Evolutionary conservation across 2,888 invertebrate species (phyloP).

Genomic region (Polymixis lichenea): DNA sequence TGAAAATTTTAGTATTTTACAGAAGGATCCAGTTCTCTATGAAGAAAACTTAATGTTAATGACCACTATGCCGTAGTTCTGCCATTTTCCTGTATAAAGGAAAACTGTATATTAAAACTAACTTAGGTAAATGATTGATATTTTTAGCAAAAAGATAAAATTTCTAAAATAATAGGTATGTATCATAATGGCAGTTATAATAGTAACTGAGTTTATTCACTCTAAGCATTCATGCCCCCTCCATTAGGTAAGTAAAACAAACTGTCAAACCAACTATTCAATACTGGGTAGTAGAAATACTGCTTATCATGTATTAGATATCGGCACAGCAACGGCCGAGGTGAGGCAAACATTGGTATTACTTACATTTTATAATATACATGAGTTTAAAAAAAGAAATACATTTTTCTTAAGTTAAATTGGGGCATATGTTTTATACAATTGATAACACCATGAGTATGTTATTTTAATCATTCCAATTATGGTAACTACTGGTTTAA

Average conservation of each 20-base stretch:
- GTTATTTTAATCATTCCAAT: background rate
- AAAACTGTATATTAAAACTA: slow-evolving; percentile 27
- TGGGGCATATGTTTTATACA: slow-evolving; percentile 5
- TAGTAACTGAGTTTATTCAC: background rate
- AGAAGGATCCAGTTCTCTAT: background rate
- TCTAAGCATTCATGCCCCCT: background rate
- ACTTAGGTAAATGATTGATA: background rate
- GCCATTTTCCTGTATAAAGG: slow-evolving; percentile 4
- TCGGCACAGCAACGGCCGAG: background rate
- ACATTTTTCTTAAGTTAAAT: background rate
- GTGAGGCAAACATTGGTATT: slow-evolving; percentile 8
- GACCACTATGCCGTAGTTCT: background rate
- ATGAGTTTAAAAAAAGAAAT: background rate
- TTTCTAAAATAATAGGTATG: background rate
- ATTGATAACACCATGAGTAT: background rate
- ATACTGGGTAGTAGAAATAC: slow-evolving; percentile 49
- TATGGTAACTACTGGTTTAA: slow-evolving; percentile 14
- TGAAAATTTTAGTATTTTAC: slow-evolving; percentile 11
- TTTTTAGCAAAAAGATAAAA: slow-evolving; percentile 8
- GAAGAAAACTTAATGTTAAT: background rate
- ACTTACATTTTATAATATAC: background rate
- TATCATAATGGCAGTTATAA: background rate
- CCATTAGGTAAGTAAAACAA: background rate
- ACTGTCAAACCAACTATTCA: slow-evolving; percentile 4
- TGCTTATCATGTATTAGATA: slow-evolving; percentile 25